Evolutionary conservation across 2,888 invertebrate genomes (phyloP).

Genomic region (Odontomyia ornata): DNA sequence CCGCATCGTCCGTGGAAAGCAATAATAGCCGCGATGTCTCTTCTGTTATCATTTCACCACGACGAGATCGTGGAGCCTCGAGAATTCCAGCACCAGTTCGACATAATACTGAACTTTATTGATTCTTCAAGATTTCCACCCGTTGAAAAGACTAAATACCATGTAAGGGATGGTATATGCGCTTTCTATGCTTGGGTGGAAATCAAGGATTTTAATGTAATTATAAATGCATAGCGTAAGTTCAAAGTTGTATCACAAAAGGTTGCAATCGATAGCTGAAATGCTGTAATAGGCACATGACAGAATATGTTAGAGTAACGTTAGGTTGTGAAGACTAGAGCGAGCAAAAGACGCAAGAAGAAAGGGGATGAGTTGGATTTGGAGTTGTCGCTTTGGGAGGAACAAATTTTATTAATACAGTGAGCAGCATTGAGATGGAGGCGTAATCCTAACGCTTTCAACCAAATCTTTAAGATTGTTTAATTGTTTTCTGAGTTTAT

Average conservation of each 20-base stretch:
- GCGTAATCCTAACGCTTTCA: too few species aligned
- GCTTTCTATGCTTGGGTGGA: neutral
- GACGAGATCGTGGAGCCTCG: conserved; percentile 59
- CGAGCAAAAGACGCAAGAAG: neutral
- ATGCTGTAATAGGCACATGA: neutral
- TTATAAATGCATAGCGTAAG: neutral
- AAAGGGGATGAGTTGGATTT: too few species aligned
- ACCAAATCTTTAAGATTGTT: too few species aligned
- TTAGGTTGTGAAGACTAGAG: conserved; percentile 9
- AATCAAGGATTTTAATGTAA: neutral
- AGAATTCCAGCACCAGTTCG: conserved; percentile 63
- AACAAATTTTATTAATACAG: too few species aligned
- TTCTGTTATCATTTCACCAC: conserved; percentile 46
- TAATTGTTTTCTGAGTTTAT: too few species aligned
- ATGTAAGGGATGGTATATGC: neutral
- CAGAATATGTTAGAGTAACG: neutral
- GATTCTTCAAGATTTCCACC: conserved; percentile 29
- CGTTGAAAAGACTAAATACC: neutral
- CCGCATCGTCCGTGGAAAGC: conserved; percentile 62
- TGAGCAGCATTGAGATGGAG: too few species aligned
- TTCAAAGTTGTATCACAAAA: conserved; percentile 19
- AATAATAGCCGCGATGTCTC: conserved; percentile 58
- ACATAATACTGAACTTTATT: conserved; percentile 52
- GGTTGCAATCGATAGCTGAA: neutral
- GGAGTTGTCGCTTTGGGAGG: too few species aligned